Conservation (phyloP, 2,113 vertebrate genomes). For the Prinia subflava region DNA sequence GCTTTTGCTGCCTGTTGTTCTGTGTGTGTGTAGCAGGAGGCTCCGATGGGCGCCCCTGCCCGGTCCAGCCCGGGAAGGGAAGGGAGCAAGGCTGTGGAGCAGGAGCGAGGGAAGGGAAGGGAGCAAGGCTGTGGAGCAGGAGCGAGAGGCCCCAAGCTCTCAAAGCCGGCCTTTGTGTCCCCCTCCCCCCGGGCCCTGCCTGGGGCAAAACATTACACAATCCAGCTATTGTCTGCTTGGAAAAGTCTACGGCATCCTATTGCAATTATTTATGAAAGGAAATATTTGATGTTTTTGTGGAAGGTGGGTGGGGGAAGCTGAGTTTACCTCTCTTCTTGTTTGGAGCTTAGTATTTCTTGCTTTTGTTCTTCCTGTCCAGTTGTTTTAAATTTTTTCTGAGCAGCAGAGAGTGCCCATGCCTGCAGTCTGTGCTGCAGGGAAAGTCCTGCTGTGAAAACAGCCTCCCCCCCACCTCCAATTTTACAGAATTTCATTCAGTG, state of each 20-base stretch:
- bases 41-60: not conserved
- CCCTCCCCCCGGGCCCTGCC: conserved; percentile 65
- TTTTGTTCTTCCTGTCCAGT: conserved; percentile 3
- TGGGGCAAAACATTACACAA: conserved; percentile 80
- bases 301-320: conserved; percentile 62
- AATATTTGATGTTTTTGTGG: conserved; percentile 82
- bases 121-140: not conserved
- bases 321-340: conserved; percentile 26
- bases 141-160: conserved; percentile 36
- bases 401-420: not conserved
- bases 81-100: not conserved
- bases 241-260: conserved; percentile 77
- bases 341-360: not conserved
- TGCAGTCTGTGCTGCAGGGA: not conserved
- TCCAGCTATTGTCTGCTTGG: conserved; percentile 84
- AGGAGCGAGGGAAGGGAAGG: not conserved
- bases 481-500: not conserved
- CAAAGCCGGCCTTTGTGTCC: conserved; percentile 83
- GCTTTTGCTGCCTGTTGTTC: not conserved
- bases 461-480: not conserved
- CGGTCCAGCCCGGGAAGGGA: not conserved
- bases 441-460: not conserved
- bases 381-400: not conserved
- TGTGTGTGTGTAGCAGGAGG: not conserved
- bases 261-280: conserved; percentile 92